phyloP scores from a whole-genome alignment of 2,113 vertebrate genomes.

The Cynocephalus volans region DNA sequence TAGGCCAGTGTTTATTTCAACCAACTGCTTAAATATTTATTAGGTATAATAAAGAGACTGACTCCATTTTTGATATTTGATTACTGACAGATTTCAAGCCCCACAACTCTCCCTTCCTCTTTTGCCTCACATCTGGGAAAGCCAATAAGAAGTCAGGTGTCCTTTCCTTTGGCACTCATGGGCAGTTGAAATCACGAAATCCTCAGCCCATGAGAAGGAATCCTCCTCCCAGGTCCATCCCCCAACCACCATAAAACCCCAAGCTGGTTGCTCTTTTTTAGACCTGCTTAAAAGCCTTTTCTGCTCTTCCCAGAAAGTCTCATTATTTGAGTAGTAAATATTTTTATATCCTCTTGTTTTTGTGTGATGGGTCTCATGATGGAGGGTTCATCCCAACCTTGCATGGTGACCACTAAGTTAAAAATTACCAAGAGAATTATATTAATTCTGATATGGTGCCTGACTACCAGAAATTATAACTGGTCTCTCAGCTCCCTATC shows the following conservation, averaged over 20 bases:
- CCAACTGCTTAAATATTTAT: neutral
- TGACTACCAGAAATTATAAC: neutral
- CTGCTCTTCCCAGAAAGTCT: neutral
- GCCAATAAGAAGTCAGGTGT: neutral
- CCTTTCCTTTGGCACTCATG: neutral
- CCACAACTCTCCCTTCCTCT: neutral
- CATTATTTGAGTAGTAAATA: neutral
- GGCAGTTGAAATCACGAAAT: neutral
- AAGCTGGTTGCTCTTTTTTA: neutral
- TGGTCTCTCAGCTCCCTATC: neutral
- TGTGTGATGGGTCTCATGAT: neutral
- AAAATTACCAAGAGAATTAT: neutral
- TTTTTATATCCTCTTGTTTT: neutral
- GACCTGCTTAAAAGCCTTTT: neutral
- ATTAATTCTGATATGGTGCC: neutral
- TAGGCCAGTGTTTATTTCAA: neutral
- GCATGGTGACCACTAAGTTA: neutral
- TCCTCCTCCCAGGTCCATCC: accelerated
- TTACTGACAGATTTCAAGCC: neutral
- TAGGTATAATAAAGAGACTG: neutral
- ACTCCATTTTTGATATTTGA: constrained; percentile 9
- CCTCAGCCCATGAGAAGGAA: neutral
- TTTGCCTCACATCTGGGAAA: neutral
- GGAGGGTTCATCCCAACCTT: neutral
- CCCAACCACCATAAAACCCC: neutral